A percentile compares a stretch with the other conserved stretches of the same genome.
Conservation (phyloP, 2,888 invertebrate species). For the Lasioglossum marginatum region DNA sequence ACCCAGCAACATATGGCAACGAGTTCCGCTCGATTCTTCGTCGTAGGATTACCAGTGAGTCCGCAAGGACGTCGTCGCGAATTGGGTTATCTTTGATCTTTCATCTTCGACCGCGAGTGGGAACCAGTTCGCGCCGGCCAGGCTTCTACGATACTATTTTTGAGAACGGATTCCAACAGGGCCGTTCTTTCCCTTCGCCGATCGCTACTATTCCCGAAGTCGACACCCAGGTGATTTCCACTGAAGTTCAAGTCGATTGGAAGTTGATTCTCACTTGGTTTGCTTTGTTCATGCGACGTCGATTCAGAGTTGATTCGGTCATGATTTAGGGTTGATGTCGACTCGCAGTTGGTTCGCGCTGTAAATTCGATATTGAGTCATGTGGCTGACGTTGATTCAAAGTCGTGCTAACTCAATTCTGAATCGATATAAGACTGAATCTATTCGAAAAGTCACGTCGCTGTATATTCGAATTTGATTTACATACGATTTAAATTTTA, state of each 20-base stretch:
- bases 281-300: no score
- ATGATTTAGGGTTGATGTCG: no score
- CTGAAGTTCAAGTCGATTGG: not conserved
- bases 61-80: not conserved
- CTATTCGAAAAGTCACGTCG: no score
- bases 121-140: not conserved
- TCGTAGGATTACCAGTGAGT: not conserved
- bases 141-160: not conserved
- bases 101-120: not conserved
- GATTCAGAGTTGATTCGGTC: no score
- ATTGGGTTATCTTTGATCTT: not conserved
- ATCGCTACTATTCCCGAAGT: not conserved
- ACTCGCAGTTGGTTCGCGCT: no score
- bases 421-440: not conserved
- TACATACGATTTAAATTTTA: not conserved
- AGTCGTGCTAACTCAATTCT: not conserved
- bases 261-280: not conserved
- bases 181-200: not conserved
- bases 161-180: not conserved
- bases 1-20: not conserved
- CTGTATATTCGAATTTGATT: not conserved
- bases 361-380: no score
- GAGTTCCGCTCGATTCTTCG: not conserved
- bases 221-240: not conserved
- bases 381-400: not conserved